A percentile compares a stretch with the other conserved stretches of the same genome.
Conservation (phyloP, 2,888 invertebrate genomes). For the Dusona sp. region DNA sequence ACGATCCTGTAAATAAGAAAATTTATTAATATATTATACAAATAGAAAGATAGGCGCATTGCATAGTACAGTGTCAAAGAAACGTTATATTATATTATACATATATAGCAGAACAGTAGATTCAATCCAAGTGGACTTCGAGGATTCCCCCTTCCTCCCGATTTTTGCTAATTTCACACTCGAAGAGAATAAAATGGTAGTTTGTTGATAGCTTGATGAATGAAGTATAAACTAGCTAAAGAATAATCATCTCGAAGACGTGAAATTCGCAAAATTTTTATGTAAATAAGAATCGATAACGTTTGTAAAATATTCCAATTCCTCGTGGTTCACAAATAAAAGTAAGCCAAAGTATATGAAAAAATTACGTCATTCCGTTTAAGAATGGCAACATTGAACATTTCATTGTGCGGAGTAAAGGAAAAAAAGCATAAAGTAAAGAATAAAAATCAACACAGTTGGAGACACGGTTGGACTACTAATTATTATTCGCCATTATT, state of each 20-base stretch:
- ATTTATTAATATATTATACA: conserved; percentile 54
- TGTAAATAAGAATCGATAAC: conserved; percentile 54
- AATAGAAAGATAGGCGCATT: conserved; percentile 22
- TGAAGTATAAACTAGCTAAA: background rate
- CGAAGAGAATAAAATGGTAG: background rate
- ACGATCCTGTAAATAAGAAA: conserved; percentile 59
- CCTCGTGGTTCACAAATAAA: conserved; percentile 45
- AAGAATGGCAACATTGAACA: conserved; percentile 10
- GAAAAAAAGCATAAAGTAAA: conserved; percentile 20
- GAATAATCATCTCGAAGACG: conserved; percentile 4
- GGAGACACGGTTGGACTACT: conserved; percentile 34
- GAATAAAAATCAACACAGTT: conserved; percentile 11
- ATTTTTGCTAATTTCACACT: conserved; percentile 23
- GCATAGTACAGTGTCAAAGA: conserved; percentile 8
- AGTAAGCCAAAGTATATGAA: conserved; percentile 47
- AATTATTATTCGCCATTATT: conserved; percentile 54
- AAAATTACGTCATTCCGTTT: background rate
- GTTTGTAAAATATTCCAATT: conserved; percentile 53
- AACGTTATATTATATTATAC: conserved; percentile 16
- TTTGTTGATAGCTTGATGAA: conserved; percentile 2
- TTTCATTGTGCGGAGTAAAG: conserved; percentile 34
- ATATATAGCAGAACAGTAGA: conserved; percentile 45
- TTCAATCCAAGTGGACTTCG: conserved; percentile 37
- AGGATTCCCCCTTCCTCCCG: background rate
- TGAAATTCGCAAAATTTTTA: conserved; percentile 24